phyloP scores from a whole-genome alignment of 2,888 invertebrate genomes.

The Sturmia bella region DNA sequence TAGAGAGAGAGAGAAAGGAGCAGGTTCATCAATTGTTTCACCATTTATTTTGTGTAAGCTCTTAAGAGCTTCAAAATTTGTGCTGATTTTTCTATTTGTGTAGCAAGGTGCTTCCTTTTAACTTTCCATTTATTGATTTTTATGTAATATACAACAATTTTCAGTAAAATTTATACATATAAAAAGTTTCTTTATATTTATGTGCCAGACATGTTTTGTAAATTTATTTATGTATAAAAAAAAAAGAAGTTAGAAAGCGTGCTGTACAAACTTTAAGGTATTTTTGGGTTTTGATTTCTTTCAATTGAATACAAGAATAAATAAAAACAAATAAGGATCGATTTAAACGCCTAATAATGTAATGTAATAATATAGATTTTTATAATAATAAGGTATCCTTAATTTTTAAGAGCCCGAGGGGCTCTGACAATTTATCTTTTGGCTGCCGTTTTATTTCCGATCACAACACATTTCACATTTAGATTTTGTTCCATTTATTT shows the following conservation, averaged over 20 bases:
- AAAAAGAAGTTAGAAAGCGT: slow-evolving; percentile 58
- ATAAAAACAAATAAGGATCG: slow-evolving; percentile 29
- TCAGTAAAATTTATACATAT: slow-evolving; percentile 22
- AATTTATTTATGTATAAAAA: slow-evolving; percentile 49
- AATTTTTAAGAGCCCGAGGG: slow-evolving; percentile 37
- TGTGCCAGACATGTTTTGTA: slow-evolving; percentile 66
- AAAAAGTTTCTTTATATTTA: slow-evolving; percentile 40
- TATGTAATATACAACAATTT: slow-evolving; percentile 8
- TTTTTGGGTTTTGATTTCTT: slow-evolving; percentile 22
- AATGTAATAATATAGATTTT: background rate
- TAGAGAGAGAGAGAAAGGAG: background rate
- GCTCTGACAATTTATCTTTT: slow-evolving; percentile 20
- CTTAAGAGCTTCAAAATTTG: slow-evolving; percentile 2
- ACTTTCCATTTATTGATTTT: background rate
- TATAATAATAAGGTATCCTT: slow-evolving; percentile 12
- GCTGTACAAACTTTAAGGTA: slow-evolving; percentile 39
- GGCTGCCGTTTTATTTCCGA: slow-evolving; percentile 23
- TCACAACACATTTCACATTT: slow-evolving; percentile 44
- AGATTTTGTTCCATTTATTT: background rate
- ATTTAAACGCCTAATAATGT: slow-evolving; percentile 4
- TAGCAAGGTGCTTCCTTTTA: background rate
- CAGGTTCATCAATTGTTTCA: background rate
- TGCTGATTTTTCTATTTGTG: slow-evolving; percentile 17
- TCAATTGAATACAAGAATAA: slow-evolving; percentile 30
- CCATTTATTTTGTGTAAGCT: slow-evolving; percentile 2